These are phyloP conservation scores for Capitulum mitella DNA, from an alignment of 2,888 invertebrate species.

Conservation along the genomic window DNA sequence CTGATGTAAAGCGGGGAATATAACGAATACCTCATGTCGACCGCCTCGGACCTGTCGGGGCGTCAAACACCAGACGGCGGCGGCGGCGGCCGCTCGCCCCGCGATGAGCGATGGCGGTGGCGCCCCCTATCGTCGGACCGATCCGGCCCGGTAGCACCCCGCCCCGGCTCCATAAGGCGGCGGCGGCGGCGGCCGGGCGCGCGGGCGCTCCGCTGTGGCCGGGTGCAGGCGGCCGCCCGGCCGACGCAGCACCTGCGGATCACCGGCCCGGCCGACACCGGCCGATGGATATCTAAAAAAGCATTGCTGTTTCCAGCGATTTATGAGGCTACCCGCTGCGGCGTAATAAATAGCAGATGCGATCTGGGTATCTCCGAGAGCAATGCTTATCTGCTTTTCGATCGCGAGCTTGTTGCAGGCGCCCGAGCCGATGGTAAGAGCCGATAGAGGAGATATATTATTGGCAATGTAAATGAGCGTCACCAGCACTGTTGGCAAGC, in stretches of 20 bases:
- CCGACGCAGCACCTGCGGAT: not conserved
- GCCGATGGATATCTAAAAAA: conserved; percentile 2
- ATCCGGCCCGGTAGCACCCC: not conserved
- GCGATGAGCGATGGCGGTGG: not conserved
- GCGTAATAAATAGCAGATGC: conserved; percentile 12
- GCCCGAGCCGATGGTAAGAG: not conserved
- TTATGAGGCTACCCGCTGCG: conserved; percentile 5
- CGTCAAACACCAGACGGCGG: too few species aligned
- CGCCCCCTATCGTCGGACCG: not conserved
- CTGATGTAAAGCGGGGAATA: not conserved
- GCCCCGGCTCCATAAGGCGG: not conserved
- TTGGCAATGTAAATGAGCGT: conserved; percentile 5
- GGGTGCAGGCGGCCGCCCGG: not conserved
- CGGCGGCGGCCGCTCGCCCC: not conserved
- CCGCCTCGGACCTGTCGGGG: too few species aligned
- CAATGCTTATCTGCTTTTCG: not conserved
- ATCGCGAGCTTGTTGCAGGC: not conserved
- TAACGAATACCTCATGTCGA: not conserved
- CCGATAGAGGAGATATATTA: conserved; percentile 12
- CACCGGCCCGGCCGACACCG: not conserved
- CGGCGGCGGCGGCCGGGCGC: not conserved
- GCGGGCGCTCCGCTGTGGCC: not conserved
- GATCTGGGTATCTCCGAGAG: not conserved
- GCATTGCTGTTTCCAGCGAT: conserved; percentile 8
- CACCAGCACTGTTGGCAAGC: not conserved